A percentile compares a stretch with the other conserved stretches of the same genome.
Evolutionary conservation across 2,797 vertebrate species (phyloP).

Genomic region (Channallabes apus): DNA sequence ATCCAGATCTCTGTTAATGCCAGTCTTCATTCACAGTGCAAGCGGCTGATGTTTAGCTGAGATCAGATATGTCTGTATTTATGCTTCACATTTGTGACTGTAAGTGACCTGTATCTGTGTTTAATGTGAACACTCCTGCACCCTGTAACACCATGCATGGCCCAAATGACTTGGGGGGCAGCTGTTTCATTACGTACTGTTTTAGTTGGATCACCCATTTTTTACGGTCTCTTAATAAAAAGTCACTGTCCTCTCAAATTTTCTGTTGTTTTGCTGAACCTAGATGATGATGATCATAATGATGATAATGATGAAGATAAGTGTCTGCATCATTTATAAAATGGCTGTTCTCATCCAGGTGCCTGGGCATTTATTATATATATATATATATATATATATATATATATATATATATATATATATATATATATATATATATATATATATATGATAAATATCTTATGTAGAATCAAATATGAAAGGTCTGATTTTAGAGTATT

Average conservation of each 20-base stretch:
- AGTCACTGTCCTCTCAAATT: background rate
- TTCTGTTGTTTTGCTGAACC: background rate
- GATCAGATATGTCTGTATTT: background rate
- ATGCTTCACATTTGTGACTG: background rate
- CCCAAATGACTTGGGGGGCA: background rate
- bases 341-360: background rate
- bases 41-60: background rate
- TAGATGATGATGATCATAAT: background rate
- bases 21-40: background rate
- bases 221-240: background rate
- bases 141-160: background rate
- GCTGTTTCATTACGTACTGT: background rate
- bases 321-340: background rate
- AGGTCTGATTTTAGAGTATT: background rate
- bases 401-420: too few relatives aligned
- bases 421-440: too few relatives aligned
- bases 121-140: background rate
- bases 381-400: too few relatives aligned
- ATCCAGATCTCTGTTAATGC: background rate
- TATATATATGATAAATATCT: background rate
- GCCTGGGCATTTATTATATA: background rate
- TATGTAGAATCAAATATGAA: background rate
- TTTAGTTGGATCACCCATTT: background rate
- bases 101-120: constrained; percentile 7
- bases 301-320: background rate